Conservation (phyloP, 2,888 invertebrate species). For the Epiblema foenella region DNA sequence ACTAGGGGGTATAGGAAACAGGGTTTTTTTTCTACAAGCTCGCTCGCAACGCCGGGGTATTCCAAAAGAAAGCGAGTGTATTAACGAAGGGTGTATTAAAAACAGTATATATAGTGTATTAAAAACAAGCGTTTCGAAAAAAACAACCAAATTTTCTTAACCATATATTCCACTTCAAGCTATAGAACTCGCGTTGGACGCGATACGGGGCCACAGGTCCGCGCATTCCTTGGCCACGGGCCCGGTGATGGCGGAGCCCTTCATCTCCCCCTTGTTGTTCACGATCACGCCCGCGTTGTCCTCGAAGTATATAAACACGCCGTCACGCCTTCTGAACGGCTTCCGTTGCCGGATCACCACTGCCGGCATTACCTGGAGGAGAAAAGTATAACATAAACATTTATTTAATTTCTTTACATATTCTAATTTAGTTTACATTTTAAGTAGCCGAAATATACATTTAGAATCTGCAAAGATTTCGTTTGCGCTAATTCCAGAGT, state of each 20-base stretch:
- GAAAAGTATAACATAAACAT: background rate
- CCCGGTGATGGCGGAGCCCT: constrained; percentile 99
- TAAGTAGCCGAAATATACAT: too few species aligned
- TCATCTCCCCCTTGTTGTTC: constrained; percentile 99
- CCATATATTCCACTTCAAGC: constrained; percentile 85
- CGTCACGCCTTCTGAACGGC: constrained; percentile 99
- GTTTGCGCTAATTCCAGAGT: too few species aligned
- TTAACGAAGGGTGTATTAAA: too few species aligned
- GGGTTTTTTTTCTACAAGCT: too few species aligned
- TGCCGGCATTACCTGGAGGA: constrained; percentile 96
- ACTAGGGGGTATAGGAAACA: too few species aligned
- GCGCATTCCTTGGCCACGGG: constrained; percentile 99
- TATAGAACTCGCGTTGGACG: constrained; percentile 99
- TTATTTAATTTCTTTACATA: too few species aligned
- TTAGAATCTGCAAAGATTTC: too few species aligned
- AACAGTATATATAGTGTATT: too few species aligned
- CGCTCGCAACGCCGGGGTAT: too few species aligned
- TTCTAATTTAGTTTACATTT: too few species aligned
- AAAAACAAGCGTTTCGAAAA: constrained; percentile 34
- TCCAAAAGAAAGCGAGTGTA: too few species aligned
- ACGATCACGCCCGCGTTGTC: constrained; percentile 99
- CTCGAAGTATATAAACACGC: constrained; percentile 99
- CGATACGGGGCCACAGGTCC: constrained; percentile 99
- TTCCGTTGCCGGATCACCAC: constrained; percentile 99
- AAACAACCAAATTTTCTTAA: constrained; percentile 54